phyloP scores from a whole-genome alignment of 1,140 invertebrate genomes.

The Heliconius hermathena region DNA sequence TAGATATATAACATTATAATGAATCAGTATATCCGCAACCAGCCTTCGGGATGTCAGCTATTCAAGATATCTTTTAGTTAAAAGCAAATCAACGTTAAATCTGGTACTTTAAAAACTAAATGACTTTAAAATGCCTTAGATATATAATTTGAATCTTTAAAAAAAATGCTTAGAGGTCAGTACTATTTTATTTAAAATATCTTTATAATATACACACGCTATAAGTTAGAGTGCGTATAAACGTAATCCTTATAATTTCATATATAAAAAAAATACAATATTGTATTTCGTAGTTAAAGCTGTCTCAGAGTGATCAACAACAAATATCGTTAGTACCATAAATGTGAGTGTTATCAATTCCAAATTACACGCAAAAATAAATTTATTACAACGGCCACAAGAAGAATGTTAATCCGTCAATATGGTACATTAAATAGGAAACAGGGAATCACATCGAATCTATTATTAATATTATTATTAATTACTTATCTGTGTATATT shows the following conservation, averaged over 20 bases:
- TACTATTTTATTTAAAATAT: not conserved
- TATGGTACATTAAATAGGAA: not conserved
- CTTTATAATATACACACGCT: not conserved
- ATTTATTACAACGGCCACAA: not conserved
- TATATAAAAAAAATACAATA: not conserved
- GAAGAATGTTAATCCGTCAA: not conserved
- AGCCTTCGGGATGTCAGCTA: not conserved
- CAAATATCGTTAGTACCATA: not conserved
- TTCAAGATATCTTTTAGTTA: not conserved
- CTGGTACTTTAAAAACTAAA: not conserved
- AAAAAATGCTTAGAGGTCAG: not conserved
- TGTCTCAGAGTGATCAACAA: not conserved
- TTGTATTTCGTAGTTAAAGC: constrained; percentile 1
- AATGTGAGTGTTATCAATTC: not conserved
- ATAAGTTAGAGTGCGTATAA: not conserved
- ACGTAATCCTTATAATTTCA: not conserved
- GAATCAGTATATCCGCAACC: not conserved
- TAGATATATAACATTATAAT: not conserved
- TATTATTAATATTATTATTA: constrained; percentile 8
- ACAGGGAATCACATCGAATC: not conserved
- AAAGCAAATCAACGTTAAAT: not conserved
- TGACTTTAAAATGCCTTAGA: not conserved
- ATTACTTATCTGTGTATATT: constrained; percentile 8
- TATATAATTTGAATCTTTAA: not conserved
- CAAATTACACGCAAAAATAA: not conserved